phyloP scores from a whole-genome alignment of 2,113 vertebrate genomes.

The Tangachromis dhanisi region DNA sequence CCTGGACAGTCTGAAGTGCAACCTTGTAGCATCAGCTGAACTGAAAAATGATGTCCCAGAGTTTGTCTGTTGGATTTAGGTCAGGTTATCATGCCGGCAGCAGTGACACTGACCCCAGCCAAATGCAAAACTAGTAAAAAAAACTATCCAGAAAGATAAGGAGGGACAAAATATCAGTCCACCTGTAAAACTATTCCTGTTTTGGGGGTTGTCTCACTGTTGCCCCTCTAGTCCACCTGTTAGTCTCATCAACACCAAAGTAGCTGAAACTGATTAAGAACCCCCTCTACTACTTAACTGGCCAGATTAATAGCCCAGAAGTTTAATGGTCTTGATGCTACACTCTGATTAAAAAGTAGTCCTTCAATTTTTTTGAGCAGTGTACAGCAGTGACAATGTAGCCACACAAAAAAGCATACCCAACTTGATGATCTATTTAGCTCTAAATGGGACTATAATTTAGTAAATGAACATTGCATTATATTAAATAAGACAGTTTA shows the following conservation, averaged over 20 bases:
- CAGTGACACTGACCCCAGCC: neutral
- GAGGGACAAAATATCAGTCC: neutral
- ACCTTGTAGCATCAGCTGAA: neutral
- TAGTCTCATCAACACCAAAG: neutral
- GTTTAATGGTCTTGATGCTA: neutral
- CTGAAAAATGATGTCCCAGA: neutral
- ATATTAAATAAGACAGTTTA: neutral
- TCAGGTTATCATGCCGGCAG: neutral
- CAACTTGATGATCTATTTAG: neutral
- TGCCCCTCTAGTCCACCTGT: neutral
- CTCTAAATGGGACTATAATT: neutral
- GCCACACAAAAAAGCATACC: neutral
- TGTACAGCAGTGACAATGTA: rapidly evolving
- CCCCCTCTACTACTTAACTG: neutral
- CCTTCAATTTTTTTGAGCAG: neutral
- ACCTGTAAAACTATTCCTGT: neutral
- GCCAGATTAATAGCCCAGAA: neutral
- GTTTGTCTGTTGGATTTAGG: neutral
- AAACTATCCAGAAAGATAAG: neutral
- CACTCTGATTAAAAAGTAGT: neutral
- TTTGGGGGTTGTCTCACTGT: neutral
- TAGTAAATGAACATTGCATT: neutral
- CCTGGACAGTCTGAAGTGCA: neutral
- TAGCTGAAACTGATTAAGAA: neutral
- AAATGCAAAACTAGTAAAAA: neutral